phyloP scores from a whole-genome alignment of 1,140 invertebrate genomes.

The Nylanderia fulva region DNA sequence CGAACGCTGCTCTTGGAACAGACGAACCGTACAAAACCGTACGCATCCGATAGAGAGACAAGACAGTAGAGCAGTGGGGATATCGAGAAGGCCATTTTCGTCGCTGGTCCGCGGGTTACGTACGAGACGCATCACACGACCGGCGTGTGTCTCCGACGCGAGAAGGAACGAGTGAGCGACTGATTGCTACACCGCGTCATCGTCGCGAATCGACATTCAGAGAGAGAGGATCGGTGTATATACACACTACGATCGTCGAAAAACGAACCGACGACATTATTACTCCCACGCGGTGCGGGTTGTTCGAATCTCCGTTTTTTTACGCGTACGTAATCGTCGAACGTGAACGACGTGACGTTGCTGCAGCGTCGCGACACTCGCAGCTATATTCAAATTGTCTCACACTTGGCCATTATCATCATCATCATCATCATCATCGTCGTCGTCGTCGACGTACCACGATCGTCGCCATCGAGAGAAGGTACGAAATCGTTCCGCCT shows the following conservation, averaged over 20 bases:
- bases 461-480: neutral
- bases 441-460: neutral
- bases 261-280: conserved; percentile 50
- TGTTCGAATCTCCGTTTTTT: conserved; percentile 25
- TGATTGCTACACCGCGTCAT: neutral
- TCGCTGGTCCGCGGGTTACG: conserved; percentile 58
- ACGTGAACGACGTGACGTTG: neutral
- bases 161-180: conserved; percentile 19
- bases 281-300: conserved; percentile 65
- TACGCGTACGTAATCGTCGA: neutral
- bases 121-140: conserved; percentile 53
- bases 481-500: conserved; percentile 10
- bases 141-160: conserved; percentile 52
- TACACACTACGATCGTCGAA: conserved; percentile 62
- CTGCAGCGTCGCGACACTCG: neutral
- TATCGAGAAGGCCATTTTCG: conserved; percentile 72
- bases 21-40: conserved; percentile 61
- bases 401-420: neutral
- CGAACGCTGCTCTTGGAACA: conserved; percentile 44
- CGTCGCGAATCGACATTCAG: neutral
- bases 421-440: neutral
- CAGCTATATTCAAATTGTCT: neutral
- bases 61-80: conserved; percentile 60
- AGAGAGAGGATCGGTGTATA: neutral
- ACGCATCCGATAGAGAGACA: conserved; percentile 13